Base-by-base conservation (phyloP, 1,140 invertebrate genomes). In the Antheraea mylitta region DNA sequence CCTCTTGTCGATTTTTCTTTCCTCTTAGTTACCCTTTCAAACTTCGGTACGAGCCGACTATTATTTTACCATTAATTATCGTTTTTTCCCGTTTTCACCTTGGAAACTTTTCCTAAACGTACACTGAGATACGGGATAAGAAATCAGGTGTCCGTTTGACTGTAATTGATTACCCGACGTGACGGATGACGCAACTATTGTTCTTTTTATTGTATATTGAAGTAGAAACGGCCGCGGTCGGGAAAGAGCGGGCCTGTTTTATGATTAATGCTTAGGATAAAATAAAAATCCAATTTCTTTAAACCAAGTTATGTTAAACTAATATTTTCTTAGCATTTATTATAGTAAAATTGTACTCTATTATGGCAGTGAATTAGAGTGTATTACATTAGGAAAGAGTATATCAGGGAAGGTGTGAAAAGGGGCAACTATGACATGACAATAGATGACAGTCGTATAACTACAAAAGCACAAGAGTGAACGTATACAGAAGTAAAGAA, bases 91-190 rank as follows among this genome's bases (percentile, higher is more conserved):
- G 9, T 16, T 5, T 16, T 53, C 45, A 53, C 45, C 16, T n/a
- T 53, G 45, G 45, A n/a, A 53, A 53, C 45, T 53, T 53, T 53
- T n/a, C 45, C 16, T 16, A 13, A 53, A 13, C 9, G 16, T 53
- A 53, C 13, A 53, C 45, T 13, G 45, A 16, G 45, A 53, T 53
- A 53, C 45, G 45, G 45, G 45, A 53, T 53, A 53, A 16, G 16
- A 53, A 53, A 16, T 53, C 45, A 16, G 45, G 45, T 53, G 45
- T 53, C 45, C 13, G 16, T 53, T 53, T n/a, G 45, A 53, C 16
- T 53, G 45, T 53, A 53, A 53, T 53, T 53, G 45, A 53, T 53
- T 53, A 53, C 45, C 45, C 45, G 16, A 53, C 10, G 45, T 53
- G 45, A 53, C 45, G 11, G 45, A 53, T 53, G 45, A 53, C 16